Base-by-base conservation (phyloP, 2,113 vertebrate species). In the Etheostoma spectabile region DNA sequence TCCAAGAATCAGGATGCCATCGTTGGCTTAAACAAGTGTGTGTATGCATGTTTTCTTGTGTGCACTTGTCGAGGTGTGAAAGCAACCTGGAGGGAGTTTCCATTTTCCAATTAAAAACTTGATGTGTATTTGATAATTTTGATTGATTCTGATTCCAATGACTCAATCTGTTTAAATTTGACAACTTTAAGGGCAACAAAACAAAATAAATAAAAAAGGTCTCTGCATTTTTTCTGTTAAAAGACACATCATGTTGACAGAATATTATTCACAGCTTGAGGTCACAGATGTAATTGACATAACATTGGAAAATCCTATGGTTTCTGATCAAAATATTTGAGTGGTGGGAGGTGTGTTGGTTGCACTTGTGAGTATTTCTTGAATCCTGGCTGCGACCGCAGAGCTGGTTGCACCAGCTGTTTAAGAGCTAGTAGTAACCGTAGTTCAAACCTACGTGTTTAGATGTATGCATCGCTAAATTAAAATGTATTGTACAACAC, bases 1-100 rank as follows among this genome's bases (percentile, higher is more conserved):
- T 78, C 76, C 59, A 90, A 76, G 71, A 84, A 82, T 79, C 76
- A 78, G 68, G 65, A 83, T 84, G 74, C 73, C 67, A 82, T 35
- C 52, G 13, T 63, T 73, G 53, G 78, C 42, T 79, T 22, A 73
- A 51, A 15, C 8, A 53, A 35, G 30, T 61, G 24, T 53, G 69
- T 56, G 71, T 24, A 45, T 14, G 15, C 71, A 6, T 27, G 49
- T 42, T 42, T 42, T 10, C 11, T 42, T 42, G 38, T 63, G 56
- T 45, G 70, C 27, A 21, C 33, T 30, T 61, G 60, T 48, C 4
- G 57, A 56, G 24, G n/a, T 72, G 61, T 65, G 38, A 56, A 22
- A 30, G 14, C 7, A 57, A 46, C 52, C 62, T 75, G 15, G 4
- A 19, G 62, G 38, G 14, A 74, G 30, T 19, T 64, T 52, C 24